Conservation (phyloP, 2,113 vertebrate genomes). For the Ictidomys tridecemlineatus region DNA sequence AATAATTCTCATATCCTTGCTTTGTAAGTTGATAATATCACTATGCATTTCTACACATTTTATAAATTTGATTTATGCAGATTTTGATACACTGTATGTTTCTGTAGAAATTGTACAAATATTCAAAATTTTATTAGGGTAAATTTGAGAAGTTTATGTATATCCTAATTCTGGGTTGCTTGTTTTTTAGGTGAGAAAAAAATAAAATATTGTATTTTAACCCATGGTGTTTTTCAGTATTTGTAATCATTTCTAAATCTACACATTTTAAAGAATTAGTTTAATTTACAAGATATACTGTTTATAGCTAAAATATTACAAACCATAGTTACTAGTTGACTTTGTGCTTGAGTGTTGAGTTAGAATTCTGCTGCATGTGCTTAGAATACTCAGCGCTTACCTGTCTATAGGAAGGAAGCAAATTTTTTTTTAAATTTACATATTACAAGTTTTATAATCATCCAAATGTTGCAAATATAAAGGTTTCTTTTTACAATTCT, state of each 20-base stretch:
- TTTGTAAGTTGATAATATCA: constrained; percentile 91
- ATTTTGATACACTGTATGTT: constrained; percentile 94
- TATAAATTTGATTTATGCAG: constrained; percentile 93
- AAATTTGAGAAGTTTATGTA: constrained; percentile 88
- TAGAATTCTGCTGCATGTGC: constrained; percentile 31
- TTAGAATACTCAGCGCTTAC: not conserved
- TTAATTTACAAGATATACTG: constrained; percentile 36
- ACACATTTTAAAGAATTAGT: constrained; percentile 48
- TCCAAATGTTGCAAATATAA: not conserved
- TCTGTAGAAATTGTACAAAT: constrained; percentile 94
- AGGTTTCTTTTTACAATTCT: constrained; percentile 39
- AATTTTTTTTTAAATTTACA: too few species aligned
- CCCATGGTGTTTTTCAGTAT: constrained; percentile 76
- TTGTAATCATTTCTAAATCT: constrained; percentile 70
- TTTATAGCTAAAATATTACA: constrained; percentile 58
- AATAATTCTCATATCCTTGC: constrained; percentile 88
- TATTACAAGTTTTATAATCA: too few species aligned
- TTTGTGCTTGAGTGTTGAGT: constrained; percentile 14
- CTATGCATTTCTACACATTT: constrained; percentile 94
- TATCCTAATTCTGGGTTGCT: constrained; percentile 89
- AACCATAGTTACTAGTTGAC: constrained; percentile 18
- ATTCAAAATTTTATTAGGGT: constrained; percentile 89
- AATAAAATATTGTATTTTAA: constrained; percentile 90
- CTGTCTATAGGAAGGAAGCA: not conserved
- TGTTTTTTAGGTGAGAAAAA: constrained; percentile 92